Base-by-base conservation (phyloP, 2,797 vertebrate species). In the Typhlichthys subterraneus region DNA sequence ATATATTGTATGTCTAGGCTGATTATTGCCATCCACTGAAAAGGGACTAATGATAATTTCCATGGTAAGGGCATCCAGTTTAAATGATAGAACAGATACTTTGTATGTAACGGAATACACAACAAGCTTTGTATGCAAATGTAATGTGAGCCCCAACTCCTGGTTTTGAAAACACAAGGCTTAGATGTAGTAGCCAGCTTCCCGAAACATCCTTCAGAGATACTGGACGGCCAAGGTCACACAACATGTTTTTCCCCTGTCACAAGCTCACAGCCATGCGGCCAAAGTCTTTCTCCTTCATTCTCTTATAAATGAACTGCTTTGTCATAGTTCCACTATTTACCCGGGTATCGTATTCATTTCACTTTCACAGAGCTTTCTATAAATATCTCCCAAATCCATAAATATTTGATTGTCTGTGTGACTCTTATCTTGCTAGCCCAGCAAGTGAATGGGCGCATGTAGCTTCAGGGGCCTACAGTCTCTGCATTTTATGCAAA, bases 321-420 rank as follows among this genome's bases (percentile, higher is more conserved):
- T 53, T 50, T 70, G 33, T 58, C 48, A 72, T 73, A 54, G 9
- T 77, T 31, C 11, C 1, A 19, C 33, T 5, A 1, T 76, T 76
- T 70, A 71, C 53, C 61, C 63, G 57, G 69, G 59, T 54, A 69
- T 54, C 0, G 10, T 81, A 70, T 86, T 75, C 19, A 67, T 83
- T 87, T 73, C 70, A 58, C 12, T 54, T 67, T 70, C 55, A 61
- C 50, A 33, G 47, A 8, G 66, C 60, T 53, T 84, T 87, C 88
- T 90, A 90, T 81, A 87, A 88, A 78, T 88, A 86, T 79, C 84
- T 75, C 57, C 49, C 56, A 71, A 68, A 76, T 59, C 72, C 74
- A 84, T 91, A 76, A 85, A 91, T 91, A 87, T 88, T 89, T 88
- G 68, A 89, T 85, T 66, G 60, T 53, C 47, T 58, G 67, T 60